A percentile compares a stretch with the other conserved stretches of the same genome.
Conservation (phyloP, 2,113 vertebrate genomes). For the Neolamprologus cancellatus region DNA sequence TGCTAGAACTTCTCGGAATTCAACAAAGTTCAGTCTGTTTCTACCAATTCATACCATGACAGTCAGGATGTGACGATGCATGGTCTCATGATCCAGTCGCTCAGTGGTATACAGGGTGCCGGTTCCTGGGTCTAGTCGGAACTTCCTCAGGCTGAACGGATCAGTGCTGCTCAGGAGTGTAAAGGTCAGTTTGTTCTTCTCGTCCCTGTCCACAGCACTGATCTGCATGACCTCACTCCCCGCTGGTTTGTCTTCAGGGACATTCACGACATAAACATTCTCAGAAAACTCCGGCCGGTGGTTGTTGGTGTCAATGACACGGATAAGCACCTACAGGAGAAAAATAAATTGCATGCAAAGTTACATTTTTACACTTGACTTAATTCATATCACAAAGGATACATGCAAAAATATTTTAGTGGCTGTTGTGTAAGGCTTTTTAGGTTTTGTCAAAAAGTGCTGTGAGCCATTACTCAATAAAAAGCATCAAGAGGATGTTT, state of each 20-base stretch:
- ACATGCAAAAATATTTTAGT: not conserved
- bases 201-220: conserved; percentile 85
- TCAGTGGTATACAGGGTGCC: conserved; percentile 84
- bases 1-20: not conserved
- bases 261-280: conserved; percentile 80
- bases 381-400: not conserved
- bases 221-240: conserved; percentile 87
- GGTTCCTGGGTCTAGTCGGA: conserved; percentile 86
- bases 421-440: not conserved
- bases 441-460: not conserved
- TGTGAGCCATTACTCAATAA: not conserved
- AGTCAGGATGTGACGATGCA: conserved; percentile 85
- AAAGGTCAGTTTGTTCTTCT: conserved; percentile 95
- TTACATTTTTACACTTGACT: not conserved
- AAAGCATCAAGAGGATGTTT: not conserved
- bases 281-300: conserved; percentile 90
- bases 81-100: conserved; percentile 87
- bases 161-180: conserved; percentile 91
- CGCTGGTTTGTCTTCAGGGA: conserved; percentile 81
- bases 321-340: conserved; percentile 83
- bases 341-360: not conserved
- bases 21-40: not conserved
- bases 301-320: conserved; percentile 96
- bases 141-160: conserved; percentile 88
- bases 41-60: conserved; percentile 78